A percentile compares a stretch with the other conserved stretches of the same genome.
phyloP scores from a whole-genome alignment of 1,140 invertebrate species.

The Araneus ventricosus region DNA sequence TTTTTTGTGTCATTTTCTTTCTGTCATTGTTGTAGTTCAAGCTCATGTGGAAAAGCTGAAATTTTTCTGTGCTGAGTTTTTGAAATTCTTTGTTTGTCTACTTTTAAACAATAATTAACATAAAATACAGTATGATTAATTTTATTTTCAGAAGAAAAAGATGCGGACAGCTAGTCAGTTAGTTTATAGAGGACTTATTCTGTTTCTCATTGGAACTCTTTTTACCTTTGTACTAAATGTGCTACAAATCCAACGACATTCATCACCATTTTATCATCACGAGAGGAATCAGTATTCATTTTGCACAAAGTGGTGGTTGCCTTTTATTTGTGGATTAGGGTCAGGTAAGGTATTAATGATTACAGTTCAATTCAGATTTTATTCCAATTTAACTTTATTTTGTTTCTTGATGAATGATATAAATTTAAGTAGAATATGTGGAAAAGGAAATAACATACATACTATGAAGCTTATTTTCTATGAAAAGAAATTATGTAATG shows the following conservation, averaged over 20 bases:
- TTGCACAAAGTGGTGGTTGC: conserved; percentile 70
- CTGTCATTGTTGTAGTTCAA: too few species aligned
- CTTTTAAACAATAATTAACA: too few species aligned
- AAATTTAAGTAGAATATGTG: too few species aligned
- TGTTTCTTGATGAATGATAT: too few species aligned
- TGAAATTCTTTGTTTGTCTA: background rate
- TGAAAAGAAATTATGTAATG: too few species aligned
- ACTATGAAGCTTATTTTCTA: too few species aligned
- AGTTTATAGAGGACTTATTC: conserved; percentile 55
- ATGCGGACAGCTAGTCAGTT: conserved; percentile 51
- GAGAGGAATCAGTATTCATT: background rate
- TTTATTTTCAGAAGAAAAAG: conserved; percentile 9
- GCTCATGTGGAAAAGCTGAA: too few species aligned
- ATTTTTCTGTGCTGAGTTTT: background rate
- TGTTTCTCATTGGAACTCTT: conserved; percentile 58
- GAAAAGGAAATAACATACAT: too few species aligned
- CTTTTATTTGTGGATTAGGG: conserved; percentile 59
- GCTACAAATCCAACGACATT: conserved; percentile 46
- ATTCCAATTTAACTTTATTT: too few species aligned
- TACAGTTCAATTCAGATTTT: too few species aligned
- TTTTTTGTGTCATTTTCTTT: too few species aligned
- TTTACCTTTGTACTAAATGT: conserved; percentile 65
- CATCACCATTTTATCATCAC: background rate
- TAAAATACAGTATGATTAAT: background rate
- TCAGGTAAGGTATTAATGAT: conserved; percentile 61